Percentiles rank a stretch among this genome's conserved stretches.
These are phyloP conservation scores for Tromatobia lineatoria DNA, from an alignment of 2,888 invertebrate species.

Conservation along the genomic window DNA sequence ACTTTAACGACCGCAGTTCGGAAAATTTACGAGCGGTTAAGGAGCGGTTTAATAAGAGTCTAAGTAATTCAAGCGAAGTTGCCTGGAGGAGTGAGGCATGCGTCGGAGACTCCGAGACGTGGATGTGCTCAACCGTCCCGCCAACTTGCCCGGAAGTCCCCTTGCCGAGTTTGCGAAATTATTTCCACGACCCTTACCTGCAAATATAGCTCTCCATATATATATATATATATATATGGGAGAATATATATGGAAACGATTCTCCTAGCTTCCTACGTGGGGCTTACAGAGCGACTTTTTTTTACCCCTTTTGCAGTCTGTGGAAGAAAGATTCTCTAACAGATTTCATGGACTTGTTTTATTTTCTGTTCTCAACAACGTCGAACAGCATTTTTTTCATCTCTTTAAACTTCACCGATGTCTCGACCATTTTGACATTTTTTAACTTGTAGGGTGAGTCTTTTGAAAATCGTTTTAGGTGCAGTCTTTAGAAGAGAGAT, in stretches of 20 bases:
- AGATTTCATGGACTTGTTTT: slow-evolving; percentile 1
- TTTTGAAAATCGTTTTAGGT: no score
- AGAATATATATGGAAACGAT: no score
- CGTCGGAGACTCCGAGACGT: slow-evolving; percentile 46
- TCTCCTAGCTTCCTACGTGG: no score
- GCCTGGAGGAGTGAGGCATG: slow-evolving; percentile 48
- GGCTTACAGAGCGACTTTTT: background rate
- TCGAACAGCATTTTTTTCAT: no score
- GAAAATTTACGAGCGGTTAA: slow-evolving; percentile 72
- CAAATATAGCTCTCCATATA: slow-evolving; percentile 2
- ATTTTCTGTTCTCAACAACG: background rate
- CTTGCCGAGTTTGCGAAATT: slow-evolving; percentile 51
- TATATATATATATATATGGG: background rate
- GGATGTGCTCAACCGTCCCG: slow-evolving; percentile 31
- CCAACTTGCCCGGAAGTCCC: slow-evolving; percentile 41
- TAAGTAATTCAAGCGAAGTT: slow-evolving; percentile 70
- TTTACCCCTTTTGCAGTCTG: background rate
- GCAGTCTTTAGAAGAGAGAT: no score
- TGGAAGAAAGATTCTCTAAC: background rate
- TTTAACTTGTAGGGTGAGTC: no score
- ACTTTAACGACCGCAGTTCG: slow-evolving; percentile 68
- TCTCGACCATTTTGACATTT: no score
- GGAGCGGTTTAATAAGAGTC: slow-evolving; percentile 72
- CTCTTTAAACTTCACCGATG: no score
- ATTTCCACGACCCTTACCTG: slow-evolving; percentile 36